A percentile compares a stretch with the other conserved stretches of the same genome.
phyloP scores from a whole-genome alignment of 2,797 vertebrate genomes.

The Phalloptychus januarius region DNA sequence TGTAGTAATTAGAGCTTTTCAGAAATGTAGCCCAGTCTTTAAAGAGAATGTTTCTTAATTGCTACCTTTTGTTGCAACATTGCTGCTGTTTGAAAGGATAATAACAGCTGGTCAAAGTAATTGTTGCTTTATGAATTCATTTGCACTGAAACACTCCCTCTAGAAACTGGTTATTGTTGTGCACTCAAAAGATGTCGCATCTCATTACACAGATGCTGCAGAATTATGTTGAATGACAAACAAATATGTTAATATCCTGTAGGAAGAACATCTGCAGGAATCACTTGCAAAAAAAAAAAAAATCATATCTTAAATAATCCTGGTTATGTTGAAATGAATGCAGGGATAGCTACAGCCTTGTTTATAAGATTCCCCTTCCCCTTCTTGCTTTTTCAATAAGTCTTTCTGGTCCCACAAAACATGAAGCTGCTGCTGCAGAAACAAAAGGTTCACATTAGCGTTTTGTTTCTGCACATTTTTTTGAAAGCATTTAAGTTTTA shows the following conservation, averaged over 20 bases:
- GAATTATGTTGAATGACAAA: slow-evolving; percentile 43
- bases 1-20: slow-evolving; percentile 69
- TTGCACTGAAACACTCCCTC: slow-evolving; percentile 45
- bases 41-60: slow-evolving; percentile 70
- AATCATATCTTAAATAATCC: background rate
- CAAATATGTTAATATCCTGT: slow-evolving; percentile 35
- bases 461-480: background rate
- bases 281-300: slow-evolving; percentile 3
- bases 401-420: slow-evolving; percentile 47
- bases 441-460: background rate
- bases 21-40: slow-evolving; percentile 59
- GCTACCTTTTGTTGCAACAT: slow-evolving; percentile 68
- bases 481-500: background rate
- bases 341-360: slow-evolving; percentile 12
- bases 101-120: slow-evolving; percentile 71
- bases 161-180: slow-evolving; percentile 62
- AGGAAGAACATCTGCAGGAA: slow-evolving; percentile 16
- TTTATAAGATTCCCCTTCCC: background rate
- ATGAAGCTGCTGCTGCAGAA: slow-evolving; percentile 19
- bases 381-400: slow-evolving; percentile 25
- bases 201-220: slow-evolving; percentile 44
- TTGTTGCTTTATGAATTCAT: slow-evolving; percentile 67
- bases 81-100: slow-evolving; percentile 70
- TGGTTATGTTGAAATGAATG: background rate
- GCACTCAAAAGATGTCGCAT: slow-evolving; percentile 40